Evolutionary conservation across 1,140 invertebrate genomes (phyloP).

Genomic region (Rhyzopertha dominica): DNA sequence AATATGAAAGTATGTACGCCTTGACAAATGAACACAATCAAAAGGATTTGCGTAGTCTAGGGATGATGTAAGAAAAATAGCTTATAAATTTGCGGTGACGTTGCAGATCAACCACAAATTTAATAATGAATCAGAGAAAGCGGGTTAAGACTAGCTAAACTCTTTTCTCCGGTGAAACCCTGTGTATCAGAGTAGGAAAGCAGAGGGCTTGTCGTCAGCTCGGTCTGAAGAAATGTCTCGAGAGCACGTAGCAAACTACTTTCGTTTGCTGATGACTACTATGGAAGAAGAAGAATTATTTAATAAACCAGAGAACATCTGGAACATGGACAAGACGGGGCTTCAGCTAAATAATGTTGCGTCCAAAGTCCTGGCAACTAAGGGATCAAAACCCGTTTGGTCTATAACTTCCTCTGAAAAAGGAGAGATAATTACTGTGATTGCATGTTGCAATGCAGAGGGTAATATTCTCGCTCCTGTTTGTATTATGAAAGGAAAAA

Average conservation of each 20-base stretch:
- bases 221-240: constrained; percentile 17
- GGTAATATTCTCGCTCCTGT: too few species aligned
- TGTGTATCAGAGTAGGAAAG: constrained; percentile 24
- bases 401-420: too few species aligned
- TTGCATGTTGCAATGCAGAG: too few species aligned
- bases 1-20: too few species aligned
- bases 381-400: constrained; percentile 37
- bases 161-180: constrained; percentile 17
- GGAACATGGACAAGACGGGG: constrained; percentile 42
- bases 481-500: too few species aligned
- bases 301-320: constrained; percentile 35
- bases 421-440: too few species aligned
- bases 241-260: constrained; percentile 17
- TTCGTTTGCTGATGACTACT: constrained; percentile 11
- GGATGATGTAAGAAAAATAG: constrained; percentile 8
- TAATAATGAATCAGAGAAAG: constrained; percentile 12
- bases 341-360: constrained; percentile 37
- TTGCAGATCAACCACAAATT: constrained; percentile 16
- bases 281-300: constrained; percentile 16
- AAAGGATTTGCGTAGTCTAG: constrained; percentile 13
- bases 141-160: constrained; percentile 17
- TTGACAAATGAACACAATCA: constrained; percentile 9
- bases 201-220: constrained; percentile 25
- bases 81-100: constrained; percentile 17
- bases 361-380: constrained; percentile 36